Conservation (phyloP, 2,113 vertebrate species). For the Ptyas mucosa region DNA sequence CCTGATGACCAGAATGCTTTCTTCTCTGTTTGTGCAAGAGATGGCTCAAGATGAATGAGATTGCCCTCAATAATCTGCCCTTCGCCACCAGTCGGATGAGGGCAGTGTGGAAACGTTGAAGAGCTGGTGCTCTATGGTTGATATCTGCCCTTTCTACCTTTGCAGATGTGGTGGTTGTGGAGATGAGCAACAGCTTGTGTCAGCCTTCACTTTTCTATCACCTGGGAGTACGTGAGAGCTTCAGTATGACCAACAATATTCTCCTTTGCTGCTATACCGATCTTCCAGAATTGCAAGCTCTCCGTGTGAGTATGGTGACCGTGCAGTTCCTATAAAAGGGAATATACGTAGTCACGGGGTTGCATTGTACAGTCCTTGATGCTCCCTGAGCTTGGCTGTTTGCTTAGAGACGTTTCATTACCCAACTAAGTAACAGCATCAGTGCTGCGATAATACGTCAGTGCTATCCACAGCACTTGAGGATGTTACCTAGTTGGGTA, state of each 20-base stretch:
- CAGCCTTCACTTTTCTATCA: conserved; percentile 91
- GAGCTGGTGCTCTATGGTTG: neutral
- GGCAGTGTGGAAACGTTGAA: neutral
- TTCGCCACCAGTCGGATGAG: neutral
- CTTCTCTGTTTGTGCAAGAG: neutral
- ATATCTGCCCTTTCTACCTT: conserved; percentile 1
- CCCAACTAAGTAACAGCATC: neutral
- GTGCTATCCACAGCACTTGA: neutral
- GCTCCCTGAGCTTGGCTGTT: neutral
- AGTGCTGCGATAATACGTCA: neutral
- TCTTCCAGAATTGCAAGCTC: conserved; percentile 74
- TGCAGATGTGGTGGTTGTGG: conserved; percentile 86
- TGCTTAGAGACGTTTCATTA: neutral
- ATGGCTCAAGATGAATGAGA: neutral
- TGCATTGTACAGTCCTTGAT: neutral
- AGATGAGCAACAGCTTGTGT: conserved; percentile 81
- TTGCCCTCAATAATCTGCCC: neutral
- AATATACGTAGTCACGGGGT: neutral
- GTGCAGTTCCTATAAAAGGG: neutral
- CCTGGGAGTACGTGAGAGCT: conserved; percentile 86
- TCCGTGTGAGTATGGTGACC: conserved; percentile 71
- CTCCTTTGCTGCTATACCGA: conserved; percentile 81
- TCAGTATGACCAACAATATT: conserved; percentile 88
- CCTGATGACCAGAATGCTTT: neutral
- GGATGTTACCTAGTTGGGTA: neutral